Percentiles rank a stretch among this genome's conserved stretches.
These are phyloP conservation scores for Vespertilio murinus DNA, from an alignment of 2,797 vertebrate species.

Conservation along the genomic window DNA sequence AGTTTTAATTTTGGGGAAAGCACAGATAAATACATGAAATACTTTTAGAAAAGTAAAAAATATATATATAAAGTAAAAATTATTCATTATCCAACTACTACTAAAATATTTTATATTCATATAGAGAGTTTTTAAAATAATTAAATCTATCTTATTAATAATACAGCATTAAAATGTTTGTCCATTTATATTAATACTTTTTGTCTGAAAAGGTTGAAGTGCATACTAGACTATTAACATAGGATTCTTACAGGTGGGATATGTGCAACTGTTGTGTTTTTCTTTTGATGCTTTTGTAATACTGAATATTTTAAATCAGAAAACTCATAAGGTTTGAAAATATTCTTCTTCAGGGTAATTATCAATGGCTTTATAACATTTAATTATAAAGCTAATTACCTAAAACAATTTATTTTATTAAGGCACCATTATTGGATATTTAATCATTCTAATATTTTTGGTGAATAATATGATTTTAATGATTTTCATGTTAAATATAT, in stretches of 20 bases:
- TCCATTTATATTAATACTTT: neutral
- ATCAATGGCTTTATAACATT: conserved; percentile 2
- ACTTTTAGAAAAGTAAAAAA: neutral
- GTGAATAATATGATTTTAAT: conserved; percentile 73
- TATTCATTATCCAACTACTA: neutral
- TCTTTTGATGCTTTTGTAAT: neutral
- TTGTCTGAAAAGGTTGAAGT: neutral
- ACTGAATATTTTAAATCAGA: conserved; percentile 43
- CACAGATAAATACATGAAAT: neutral
- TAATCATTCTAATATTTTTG: conserved; percentile 63
- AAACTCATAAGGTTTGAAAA: conserved; percentile 29
- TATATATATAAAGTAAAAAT: neutral
- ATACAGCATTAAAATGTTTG: neutral
- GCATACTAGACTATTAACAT: neutral
- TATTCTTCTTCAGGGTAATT: conserved; percentile 27
- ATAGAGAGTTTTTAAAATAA: neutral
- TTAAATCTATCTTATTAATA: neutral
- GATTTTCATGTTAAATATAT: conserved; percentile 67
- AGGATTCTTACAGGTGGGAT: neutral
- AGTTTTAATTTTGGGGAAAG: conserved; percentile 33
- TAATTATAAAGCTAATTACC: conserved; percentile 64
- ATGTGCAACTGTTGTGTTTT: neutral
- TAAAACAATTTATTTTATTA: conserved; percentile 69
- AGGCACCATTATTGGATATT: conserved; percentile 60
- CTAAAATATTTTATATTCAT: neutral